Base-by-base conservation (phyloP, 2,113 vertebrate species). In the Labeo catla region DNA sequence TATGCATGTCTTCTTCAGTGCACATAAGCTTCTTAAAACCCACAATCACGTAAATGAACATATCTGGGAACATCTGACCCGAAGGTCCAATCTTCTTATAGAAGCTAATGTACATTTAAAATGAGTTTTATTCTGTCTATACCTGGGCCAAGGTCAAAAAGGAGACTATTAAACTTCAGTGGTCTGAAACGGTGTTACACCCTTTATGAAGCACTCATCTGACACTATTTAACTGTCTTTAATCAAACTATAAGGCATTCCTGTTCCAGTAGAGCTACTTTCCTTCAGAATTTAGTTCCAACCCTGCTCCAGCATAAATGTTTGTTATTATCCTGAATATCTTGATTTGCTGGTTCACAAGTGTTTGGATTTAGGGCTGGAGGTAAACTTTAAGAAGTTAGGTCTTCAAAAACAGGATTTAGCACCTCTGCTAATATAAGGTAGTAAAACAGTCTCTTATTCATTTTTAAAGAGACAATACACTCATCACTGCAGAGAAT, bases 21-120 rank as follows among this genome's bases (percentile, higher is more conserved):
- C n/a, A 52, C 68, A 21, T 84, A 88, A 86, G 81, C 84, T 73
- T 85, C 73, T 80, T 70, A 76, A 57, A 70, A 80, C 65, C 34
- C 65, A 47, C 43, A 85, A 82, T 36, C 23, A 88, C 36, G 23
- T 70, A 36, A 61, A 72, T 49, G 21, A 57, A 74, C 39, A 43
- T 50, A 36, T 66, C 43, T 36, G 16, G 45, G 47, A 34, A 8
- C 47, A 83, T 65, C 47, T 70, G 63, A 68, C 47, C 28, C 23
- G 0, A 54, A 70, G n/a, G 59, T 49, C 39, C 59, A 70, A 70
- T 83, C 65, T 83, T 68, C 47, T 83, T 54, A 54, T 54, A 8
- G 16, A 83, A 50, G 49, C 15, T 73, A 54, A 23, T 34, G 4
- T n/a, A n/a, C 10, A 66, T 49, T 50, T 68, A 6, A 72, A 83